Percentiles rank a stretch among this genome's conserved stretches.
Conservation (phyloP, 2,113 vertebrate species). For the Anthoscopus minutus region DNA sequence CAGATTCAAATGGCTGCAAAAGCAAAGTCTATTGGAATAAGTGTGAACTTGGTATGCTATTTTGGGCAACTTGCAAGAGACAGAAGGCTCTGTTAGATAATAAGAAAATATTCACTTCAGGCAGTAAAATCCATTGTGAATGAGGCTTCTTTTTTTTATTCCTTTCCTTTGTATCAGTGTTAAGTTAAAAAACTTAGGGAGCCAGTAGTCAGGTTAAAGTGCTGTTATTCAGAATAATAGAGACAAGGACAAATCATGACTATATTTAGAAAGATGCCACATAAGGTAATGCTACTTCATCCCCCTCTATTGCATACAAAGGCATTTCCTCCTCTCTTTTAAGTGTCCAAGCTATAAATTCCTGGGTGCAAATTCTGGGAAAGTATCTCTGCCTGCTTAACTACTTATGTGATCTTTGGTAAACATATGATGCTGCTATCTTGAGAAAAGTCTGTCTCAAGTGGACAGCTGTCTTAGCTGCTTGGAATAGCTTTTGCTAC, state of each 20-base stretch:
- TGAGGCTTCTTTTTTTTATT: not conserved
- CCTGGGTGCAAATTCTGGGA: not conserved
- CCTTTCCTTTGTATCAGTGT: not conserved
- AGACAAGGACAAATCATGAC: not conserved
- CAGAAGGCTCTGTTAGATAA: not conserved
- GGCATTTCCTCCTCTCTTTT: not conserved
- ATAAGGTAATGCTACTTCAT: not conserved
- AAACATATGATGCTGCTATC: not conserved
- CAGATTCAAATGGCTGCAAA: not conserved
- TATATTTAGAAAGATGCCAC: not conserved
- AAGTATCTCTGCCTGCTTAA: not conserved
- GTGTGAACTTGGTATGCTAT: not conserved
- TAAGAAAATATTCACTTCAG: not conserved
- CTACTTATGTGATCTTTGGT: not conserved
- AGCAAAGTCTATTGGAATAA: not conserved
- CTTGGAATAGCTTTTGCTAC: not conserved
- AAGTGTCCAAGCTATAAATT: not conserved
- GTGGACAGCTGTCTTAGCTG: not conserved
- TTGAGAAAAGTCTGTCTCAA: not conserved
- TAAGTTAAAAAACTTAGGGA: not conserved
- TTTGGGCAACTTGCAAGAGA: not conserved
- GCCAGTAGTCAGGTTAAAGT: not conserved
- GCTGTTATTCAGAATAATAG: not conserved
- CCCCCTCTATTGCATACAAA: not conserved
- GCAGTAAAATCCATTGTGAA: not conserved